phyloP scores from a whole-genome alignment of 2,888 invertebrate genomes.

The Gisinianus flammeolus region DNA sequence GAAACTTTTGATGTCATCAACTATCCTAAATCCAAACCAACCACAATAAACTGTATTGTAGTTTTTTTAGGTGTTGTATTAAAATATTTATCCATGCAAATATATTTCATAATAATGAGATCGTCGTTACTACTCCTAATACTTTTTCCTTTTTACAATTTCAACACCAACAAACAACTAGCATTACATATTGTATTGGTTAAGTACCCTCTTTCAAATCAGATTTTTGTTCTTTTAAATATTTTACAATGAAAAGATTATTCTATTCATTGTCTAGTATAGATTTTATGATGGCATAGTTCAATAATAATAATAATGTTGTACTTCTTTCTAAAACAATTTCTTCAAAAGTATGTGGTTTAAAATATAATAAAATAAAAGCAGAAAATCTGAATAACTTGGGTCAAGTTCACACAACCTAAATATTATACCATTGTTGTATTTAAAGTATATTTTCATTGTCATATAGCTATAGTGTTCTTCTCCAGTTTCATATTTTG shows the following conservation, averaged over 20 bases:
- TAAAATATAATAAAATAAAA: no score
- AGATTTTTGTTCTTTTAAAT: not conserved
- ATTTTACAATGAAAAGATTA: no score
- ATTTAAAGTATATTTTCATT: no score
- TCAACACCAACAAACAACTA: not conserved
- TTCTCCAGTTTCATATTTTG: not conserved
- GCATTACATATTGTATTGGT: not conserved
- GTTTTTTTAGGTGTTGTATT: not conserved
- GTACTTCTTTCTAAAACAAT: no score
- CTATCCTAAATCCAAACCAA: conserved; percentile 47
- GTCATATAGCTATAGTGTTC: no score
- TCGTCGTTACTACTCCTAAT: not conserved
- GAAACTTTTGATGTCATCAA: conserved; percentile 69
- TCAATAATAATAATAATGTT: no score
- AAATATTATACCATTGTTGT: no score
- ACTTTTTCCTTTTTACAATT: not conserved
- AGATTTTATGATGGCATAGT: no score
- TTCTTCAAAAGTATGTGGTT: no score
- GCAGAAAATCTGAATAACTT: no score
- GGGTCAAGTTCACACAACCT: no score
- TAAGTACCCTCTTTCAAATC: not conserved
- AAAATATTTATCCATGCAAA: not conserved
- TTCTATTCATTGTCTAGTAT: no score
- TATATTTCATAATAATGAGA: not conserved
- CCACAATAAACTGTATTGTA: not conserved